These are phyloP conservation scores for Diorhabda elongata DNA, from an alignment of 1,140 invertebrate genomes.

Conservation along the genomic window DNA sequence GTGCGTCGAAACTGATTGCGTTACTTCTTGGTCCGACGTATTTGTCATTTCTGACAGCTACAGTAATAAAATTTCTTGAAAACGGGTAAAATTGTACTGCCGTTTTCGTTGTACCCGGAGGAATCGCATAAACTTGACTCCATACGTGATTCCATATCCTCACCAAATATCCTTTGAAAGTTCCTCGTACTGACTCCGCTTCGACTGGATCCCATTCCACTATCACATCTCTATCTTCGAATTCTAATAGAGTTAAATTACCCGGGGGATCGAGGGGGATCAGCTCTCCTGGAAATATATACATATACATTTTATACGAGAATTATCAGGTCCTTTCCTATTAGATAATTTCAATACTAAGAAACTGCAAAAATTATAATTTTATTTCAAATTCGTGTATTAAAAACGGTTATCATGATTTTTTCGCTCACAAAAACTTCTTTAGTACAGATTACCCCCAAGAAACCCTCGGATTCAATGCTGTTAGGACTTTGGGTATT, in stretches of 20 bases:
- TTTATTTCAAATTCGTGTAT: too few species aligned
- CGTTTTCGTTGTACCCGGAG: slow-evolving; percentile 65
- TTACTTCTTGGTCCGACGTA: slow-evolving; percentile 88
- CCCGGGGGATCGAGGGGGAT: slow-evolving; percentile 72
- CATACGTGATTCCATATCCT: slow-evolving; percentile 83
- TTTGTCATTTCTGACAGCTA: slow-evolving; percentile 85
- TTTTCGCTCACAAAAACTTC: too few species aligned
- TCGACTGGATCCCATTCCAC: slow-evolving; percentile 79
- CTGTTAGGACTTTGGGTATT: too few species aligned
- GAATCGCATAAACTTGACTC: slow-evolving; percentile 54
- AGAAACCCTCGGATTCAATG: too few species aligned
- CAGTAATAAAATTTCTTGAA: slow-evolving; percentile 83
- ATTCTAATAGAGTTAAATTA: slow-evolving; percentile 76
- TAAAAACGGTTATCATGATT: too few species aligned
- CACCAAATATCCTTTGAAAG: slow-evolving; percentile 89
- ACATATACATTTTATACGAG: background rate
- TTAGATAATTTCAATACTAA: too few species aligned
- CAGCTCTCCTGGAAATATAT: slow-evolving; percentile 75
- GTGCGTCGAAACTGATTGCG: slow-evolving; percentile 78
- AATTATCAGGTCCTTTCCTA: too few species aligned
- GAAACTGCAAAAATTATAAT: too few species aligned
- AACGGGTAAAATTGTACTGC: slow-evolving; percentile 82
- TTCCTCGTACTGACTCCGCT: slow-evolving; percentile 72
- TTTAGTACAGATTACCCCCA: too few species aligned
- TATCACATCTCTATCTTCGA: slow-evolving; percentile 69